Conservation (phyloP, 2,113 vertebrate genomes). For the Epinephelus cyanopodus region DNA sequence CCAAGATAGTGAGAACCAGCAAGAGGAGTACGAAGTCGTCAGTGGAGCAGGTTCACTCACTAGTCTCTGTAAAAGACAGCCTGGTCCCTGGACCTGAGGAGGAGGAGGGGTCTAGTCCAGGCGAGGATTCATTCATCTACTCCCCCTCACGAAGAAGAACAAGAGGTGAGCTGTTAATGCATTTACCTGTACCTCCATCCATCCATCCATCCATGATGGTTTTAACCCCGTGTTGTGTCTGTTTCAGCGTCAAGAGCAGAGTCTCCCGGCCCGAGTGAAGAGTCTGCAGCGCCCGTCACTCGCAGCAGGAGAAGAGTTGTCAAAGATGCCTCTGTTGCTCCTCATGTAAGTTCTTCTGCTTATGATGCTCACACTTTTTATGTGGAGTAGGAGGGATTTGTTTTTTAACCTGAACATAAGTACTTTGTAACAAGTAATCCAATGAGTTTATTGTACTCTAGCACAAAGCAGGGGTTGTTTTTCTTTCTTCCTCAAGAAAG, state of each 20-base stretch:
- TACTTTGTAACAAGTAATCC: neutral
- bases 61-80: slow-evolving; percentile 4
- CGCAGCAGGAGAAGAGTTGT: slow-evolving; percentile 64
- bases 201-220: neutral
- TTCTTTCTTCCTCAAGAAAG: neutral
- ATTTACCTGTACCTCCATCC: neutral
- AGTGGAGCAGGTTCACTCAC: slow-evolving; percentile 21
- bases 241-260: slow-evolving; percentile 64
- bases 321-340: neutral
- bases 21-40: slow-evolving; percentile 52
- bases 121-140: slow-evolving; percentile 82
- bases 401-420: neutral
- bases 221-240: slow-evolving; percentile 14
- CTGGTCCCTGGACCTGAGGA: slow-evolving; percentile 60
- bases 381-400: neutral
- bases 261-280: slow-evolving; percentile 44
- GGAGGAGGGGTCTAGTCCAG: slow-evolving; percentile 57
- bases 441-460: neutral
- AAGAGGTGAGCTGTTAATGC: slow-evolving; percentile 83
- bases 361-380: neutral
- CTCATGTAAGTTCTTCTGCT: slow-evolving; percentile 50
- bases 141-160: slow-evolving; percentile 85
- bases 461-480: neutral
- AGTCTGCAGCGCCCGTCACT: slow-evolving; percentile 40
- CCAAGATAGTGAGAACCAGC: slow-evolving; percentile 63